Conservation (phyloP, 2,797 vertebrate genomes). For the Lophius americanus region DNA sequence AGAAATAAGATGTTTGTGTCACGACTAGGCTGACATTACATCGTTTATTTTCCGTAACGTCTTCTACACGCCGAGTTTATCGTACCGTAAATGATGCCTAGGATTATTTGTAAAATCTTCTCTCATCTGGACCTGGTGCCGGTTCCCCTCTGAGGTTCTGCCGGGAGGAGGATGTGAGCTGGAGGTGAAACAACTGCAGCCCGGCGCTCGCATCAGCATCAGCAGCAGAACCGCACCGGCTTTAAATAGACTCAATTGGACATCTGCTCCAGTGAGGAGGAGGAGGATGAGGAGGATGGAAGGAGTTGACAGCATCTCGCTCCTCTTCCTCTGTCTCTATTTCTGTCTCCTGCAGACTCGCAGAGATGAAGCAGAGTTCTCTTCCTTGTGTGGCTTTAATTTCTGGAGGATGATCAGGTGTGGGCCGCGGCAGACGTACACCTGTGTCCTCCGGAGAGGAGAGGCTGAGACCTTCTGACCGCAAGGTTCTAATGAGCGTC, state of each 20-base stretch:
- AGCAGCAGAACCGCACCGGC: constrained; percentile 50
- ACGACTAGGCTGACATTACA: no score
- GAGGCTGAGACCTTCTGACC: background rate
- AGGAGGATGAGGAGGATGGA: constrained; percentile 45
- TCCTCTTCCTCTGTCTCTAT: constrained; percentile 69
- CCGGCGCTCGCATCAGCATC: constrained; percentile 43
- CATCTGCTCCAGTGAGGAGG: constrained; percentile 75
- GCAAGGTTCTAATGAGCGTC: constrained; percentile 11
- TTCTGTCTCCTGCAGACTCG: constrained; percentile 49
- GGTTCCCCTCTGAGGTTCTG: background rate
- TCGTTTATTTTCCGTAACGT: no score
- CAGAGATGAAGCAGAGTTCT: constrained; percentile 43
- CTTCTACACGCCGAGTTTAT: no score
- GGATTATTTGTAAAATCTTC: no score
- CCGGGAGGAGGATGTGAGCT: constrained; percentile 1
- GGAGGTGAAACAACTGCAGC: constrained; percentile 56
- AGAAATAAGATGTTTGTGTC: no score
- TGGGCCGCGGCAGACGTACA: constrained; percentile 12
- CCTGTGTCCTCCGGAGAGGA: background rate
- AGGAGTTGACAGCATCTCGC: constrained; percentile 68
- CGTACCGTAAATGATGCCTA: no score
- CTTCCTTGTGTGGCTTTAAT: constrained; percentile 36
- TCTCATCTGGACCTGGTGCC: background rate
- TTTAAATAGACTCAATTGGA: constrained; percentile 78
- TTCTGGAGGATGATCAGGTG: constrained; percentile 43